Evolutionary conservation across 2,888 invertebrate species (phyloP), one percentile per base, ranked within the genome.

Genomic region (Onthophagus sagittarius): DNA sequence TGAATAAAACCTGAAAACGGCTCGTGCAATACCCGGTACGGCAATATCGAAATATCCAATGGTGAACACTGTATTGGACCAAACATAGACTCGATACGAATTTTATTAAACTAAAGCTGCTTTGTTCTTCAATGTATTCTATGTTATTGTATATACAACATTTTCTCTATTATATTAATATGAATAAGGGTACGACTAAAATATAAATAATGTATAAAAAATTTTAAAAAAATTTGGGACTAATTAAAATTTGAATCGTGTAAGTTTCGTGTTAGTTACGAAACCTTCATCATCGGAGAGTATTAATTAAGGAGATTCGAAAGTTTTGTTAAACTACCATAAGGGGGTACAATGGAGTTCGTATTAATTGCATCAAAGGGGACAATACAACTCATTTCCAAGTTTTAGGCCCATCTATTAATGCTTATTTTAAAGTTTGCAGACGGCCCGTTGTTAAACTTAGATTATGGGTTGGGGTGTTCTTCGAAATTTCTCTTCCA

Each of bases 371-470:
- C 15, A 13, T 33, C 70, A 11, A 70, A 70, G 62, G 39, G 62
- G 23, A 65, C 70, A 70, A 70, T 70, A 70, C 70, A 39, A 70
- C 70, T 70, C 70, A 33, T 69, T 70, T 23, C 15, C 9, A 70
- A 70, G 70, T 70, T 70, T 67, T 67, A 32, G 67, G 67, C 15
- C 23, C 53, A 62, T 70, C 70, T 70, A 70, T 39, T 65, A 65
- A 65, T 70, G 62, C 70, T 70, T 70, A 32, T 39, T 70, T 70
- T 62, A 39, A 70, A 70, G 70, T 70, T 62, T 15, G 39, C 53
- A 15, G 62, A 62, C 70, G 13, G 9, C n/a, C 62, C n/a, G 14
- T 70, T 70, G 70, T 70, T 70, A 70, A 70, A 70, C 39, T 70
- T 70, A 70, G 62, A 70, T 70, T 70, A 53, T 70, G 70, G 65